A percentile compares a stretch with the other conserved stretches of the same genome.
Evolutionary conservation across 2,888 invertebrate genomes (phyloP).

Genomic region (Phengaris arion): DNA sequence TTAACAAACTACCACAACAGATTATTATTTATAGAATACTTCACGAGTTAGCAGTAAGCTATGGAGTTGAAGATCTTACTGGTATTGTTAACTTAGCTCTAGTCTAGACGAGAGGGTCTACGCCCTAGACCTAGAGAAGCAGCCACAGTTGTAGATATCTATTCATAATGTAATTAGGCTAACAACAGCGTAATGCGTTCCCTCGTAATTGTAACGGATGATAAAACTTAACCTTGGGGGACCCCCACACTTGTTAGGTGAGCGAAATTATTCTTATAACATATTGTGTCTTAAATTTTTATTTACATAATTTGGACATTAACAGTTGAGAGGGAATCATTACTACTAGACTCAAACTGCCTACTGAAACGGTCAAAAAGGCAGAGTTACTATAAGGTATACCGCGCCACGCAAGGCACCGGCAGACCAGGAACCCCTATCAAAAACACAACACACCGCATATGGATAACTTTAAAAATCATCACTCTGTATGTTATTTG

Average conservation of each 20-base stretch:
- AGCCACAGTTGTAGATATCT: neutral
- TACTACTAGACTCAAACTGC: too few species aligned
- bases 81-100: neutral
- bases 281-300: neutral
- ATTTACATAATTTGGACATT: neutral
- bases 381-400: too few species aligned
- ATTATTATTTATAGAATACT: too few species aligned
- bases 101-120: neutral
- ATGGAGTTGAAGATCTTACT: neutral
- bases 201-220: neutral
- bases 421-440: too few species aligned
- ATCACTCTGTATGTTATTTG: too few species aligned
- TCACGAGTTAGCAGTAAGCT: too few species aligned
- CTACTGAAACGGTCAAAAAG: too few species aligned
- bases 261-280: slow-evolving; percentile 2
- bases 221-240: slow-evolving; percentile 6
- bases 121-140: neutral
- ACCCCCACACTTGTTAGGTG: neutral
- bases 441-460: too few species aligned
- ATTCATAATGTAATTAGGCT: neutral
- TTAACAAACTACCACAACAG: too few species aligned
- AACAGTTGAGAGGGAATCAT: too few species aligned
- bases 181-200: neutral
- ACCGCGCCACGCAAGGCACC: too few species aligned
- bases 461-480: too few species aligned